Conservation (phyloP, 64 coral and sea anemone species). For the Anthopleura sola region DNA sequence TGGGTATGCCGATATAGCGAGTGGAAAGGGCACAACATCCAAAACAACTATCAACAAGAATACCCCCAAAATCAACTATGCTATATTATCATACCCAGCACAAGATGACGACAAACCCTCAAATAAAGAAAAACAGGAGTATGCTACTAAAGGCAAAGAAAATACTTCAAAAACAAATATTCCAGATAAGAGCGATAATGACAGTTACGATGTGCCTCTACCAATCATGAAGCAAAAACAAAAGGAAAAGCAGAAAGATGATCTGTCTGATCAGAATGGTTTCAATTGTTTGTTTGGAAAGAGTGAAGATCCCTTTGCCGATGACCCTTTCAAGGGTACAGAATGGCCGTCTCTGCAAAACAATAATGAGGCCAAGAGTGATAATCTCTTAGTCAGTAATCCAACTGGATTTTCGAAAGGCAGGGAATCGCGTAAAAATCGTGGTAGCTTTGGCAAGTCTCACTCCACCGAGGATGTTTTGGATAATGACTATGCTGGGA, state of each 20-base stretch:
- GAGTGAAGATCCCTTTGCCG: constrained; percentile 74
- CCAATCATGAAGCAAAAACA: constrained; percentile 52
- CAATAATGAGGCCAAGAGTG: neutral
- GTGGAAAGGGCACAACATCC: neutral
- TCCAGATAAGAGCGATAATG: constrained; percentile 19
- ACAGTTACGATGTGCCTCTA: constrained; percentile 74
- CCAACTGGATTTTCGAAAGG: neutral
- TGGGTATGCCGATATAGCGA: constrained; percentile 28
- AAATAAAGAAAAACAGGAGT: neutral
- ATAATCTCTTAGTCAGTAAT: neutral
- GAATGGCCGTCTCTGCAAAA: neutral
- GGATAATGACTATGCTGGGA: constrained; percentile 30
- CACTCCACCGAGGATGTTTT: constrained; percentile 73
- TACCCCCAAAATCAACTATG: constrained; percentile 66
- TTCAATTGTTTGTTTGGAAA: constrained; percentile 24
- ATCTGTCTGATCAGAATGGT: constrained; percentile 50
- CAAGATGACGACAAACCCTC: constrained; percentile 1
- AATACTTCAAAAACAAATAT: neutral
- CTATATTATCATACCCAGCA: constrained; percentile 60
- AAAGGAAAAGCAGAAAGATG: constrained; percentile 14
- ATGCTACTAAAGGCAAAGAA: constrained; percentile 11
- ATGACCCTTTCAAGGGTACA: constrained; percentile 64
- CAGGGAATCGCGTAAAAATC: neutral
- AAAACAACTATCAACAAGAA: constrained; percentile 7
- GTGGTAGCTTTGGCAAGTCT: constrained; percentile 43